A percentile compares a stretch with the other conserved stretches of the same genome.
These are phyloP conservation scores for Rachycentron canadum DNA, from an alignment of 2,797 vertebrate species.

Conservation along the genomic window DNA sequence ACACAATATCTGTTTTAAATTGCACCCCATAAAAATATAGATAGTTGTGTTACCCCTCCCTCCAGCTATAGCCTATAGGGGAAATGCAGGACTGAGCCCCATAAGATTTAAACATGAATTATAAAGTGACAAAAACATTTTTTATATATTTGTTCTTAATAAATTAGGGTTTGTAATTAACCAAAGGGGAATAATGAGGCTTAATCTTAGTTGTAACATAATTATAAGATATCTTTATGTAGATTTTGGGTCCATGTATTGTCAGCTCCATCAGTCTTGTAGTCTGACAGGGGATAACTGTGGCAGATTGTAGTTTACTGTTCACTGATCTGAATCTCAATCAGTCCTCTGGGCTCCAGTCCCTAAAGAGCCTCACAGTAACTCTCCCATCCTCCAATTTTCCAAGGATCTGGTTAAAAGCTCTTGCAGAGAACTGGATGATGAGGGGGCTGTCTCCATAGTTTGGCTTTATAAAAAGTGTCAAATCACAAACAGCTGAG, in stretches of 20 bases:
- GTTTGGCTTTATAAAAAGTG: too few relatives aligned
- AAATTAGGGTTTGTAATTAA: background rate
- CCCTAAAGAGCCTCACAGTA: slow-evolving; percentile 16
- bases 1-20: background rate
- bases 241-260: background rate
- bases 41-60: slow-evolving; percentile 3
- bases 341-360: slow-evolving; percentile 37
- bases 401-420: slow-evolving; percentile 36
- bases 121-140: background rate
- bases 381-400: slow-evolving; percentile 16
- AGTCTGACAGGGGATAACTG: slow-evolving; percentile 8
- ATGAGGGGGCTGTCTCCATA: slow-evolving; percentile 44
- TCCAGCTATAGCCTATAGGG: background rate
- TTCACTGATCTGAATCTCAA: slow-evolving; percentile 65
- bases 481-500: background rate
- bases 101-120: background rate
- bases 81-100: background rate
- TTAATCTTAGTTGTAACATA: background rate
- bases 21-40: slow-evolving; percentile 13
- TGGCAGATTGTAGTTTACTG: slow-evolving; percentile 61
- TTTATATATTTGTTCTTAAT: too few relatives aligned
- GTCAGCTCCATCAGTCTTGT: slow-evolving; percentile 11
- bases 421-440: slow-evolving; percentile 43
- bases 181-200: background rate
- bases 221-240: background rate